Base-by-base conservation (phyloP, 2,888 invertebrate species). In the Dendrolimus pini region DNA sequence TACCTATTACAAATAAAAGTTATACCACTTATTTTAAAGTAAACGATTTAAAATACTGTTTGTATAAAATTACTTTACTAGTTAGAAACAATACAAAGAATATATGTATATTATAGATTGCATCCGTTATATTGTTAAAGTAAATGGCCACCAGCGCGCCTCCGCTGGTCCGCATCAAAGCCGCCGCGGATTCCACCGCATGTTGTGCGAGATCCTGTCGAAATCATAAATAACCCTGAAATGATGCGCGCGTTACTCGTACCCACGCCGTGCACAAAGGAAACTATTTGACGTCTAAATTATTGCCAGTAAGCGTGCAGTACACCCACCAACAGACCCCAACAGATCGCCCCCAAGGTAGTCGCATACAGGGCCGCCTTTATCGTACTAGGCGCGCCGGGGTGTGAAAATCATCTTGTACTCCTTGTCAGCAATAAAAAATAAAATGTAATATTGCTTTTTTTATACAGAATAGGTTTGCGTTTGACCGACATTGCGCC, bases 201-300 rank as follows among this genome's bases (percentile, higher is more conserved):
- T 83, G 84, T 82, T 82, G 80, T 77, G 71, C 77, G 76, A 80
- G 79, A 80, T 77, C 77, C 81, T 81, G 84, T 77, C 85, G 79
- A 80, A 83, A 80, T 82, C 86, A 88, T 90, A 91, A 91, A 90
- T 89, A 88, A 85, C 83, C 73, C 81, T 81, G 82, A 84, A 89
- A 88, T 82, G 82, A 86, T 84, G 79, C 78, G 74, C 79, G 76
- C 81, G 82, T 82, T 82, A 82, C 71, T 77, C 77, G 65, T 64
- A 64, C 67, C 70, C 63, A 67, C 75, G 82, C 77, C 67, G 69
- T 63, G 67, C 75, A 82, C 77, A 86, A 87, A 86, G 47, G 47
- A 47, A 10, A 47, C 47, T 82, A 84, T 89, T 87, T 91, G 91
- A 91, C 91, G 85, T 90, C 91, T 91, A 90, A 91, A 91, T 91